Evolutionary conservation across 2,888 invertebrate species (phyloP), one percentile per base, ranked within the genome.

Genomic region (Sinhomidia bicolor): DNA sequence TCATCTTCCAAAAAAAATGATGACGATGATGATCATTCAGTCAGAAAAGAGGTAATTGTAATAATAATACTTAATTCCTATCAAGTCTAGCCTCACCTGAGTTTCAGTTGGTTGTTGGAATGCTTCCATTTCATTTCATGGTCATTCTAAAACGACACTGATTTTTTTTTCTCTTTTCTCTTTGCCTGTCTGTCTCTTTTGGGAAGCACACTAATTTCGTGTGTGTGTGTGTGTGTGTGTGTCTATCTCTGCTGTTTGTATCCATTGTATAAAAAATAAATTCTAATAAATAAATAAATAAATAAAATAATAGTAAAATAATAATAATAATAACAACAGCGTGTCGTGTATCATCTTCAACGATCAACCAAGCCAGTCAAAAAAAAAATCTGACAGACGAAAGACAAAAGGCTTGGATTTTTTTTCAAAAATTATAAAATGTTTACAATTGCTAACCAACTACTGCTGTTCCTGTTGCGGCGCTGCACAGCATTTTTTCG

Each of bases 1-100:
- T 32, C 32, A 7, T 68, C 17, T 14, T 17, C 29, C 60, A 14
- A 60, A 7, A 5, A 41, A 10, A 41, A 10, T 10, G 47, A 47
- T n/a, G n/a, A n/a, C n/a, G n/a, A n/a, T n/a, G n/a, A n/a, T n/a
- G n/a, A n/a, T n/a, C 7, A 54, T n/a, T 7, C 23, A 26, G 60
- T 32, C 41, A 36, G 68, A 71, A 20, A 71, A n/a, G 68, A 74
- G 78, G 57, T 78, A 78, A 78, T 78, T 57, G 32, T 20, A 78
- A 54, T 78, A 78, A 78, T 78, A 54, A 78, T 57, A 54, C 54
- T 78, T 78, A 78, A 78, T 78, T 78, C 78, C 54, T 78, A 78
- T 78, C 78, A 78, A 78, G 78, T 78, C 54, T 78, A 78, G 78
- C 41, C 78, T 78, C 78, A 57, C 57, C 47, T 57, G 54, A 78